Evolutionary conservation across 2,797 vertebrate genomes (phyloP).

Genomic region (Meriones psammophilus): DNA sequence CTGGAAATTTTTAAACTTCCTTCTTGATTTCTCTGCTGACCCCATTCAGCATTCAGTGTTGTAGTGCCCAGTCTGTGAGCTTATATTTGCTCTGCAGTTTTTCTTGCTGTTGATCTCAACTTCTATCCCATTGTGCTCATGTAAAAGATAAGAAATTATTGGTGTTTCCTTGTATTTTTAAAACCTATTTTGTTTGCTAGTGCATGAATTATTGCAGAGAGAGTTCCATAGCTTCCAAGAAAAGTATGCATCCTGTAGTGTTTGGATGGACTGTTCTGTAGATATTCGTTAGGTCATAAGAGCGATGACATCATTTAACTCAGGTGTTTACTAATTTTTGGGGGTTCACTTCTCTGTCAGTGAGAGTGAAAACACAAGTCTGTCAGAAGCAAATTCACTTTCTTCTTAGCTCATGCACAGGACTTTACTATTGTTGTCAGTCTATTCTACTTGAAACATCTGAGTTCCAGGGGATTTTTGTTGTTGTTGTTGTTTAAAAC

Average conservation of each 20-base stretch:
- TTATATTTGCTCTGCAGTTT: neutral
- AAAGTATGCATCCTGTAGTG: neutral
- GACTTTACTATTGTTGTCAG: neutral
- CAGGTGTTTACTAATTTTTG: neutral
- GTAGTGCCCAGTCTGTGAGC: neutral
- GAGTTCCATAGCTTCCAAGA: neutral
- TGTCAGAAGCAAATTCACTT: neutral
- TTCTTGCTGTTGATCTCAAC: neutral
- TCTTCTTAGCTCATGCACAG: neutral
- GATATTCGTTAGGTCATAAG: no score
- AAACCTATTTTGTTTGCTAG: neutral
- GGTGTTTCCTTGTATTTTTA: neutral
- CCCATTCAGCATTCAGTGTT: neutral
- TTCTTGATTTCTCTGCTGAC: neutral
- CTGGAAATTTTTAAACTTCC: neutral
- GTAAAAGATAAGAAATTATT: neutral
- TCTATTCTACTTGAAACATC: neutral
- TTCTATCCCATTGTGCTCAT: neutral
- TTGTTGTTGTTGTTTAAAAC: neutral
- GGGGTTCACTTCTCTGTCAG: neutral
- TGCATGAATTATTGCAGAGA: neutral
- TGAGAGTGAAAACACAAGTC: neutral
- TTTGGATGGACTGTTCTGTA: neutral
- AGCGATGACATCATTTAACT: neutral
- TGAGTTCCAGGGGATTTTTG: neutral